Percentiles rank a stretch among this genome's conserved stretches.
These are phyloP conservation scores for Rambutsinella grinnellia DNA, from an alignment of 2,888 invertebrate species.

Conservation along the genomic window DNA sequence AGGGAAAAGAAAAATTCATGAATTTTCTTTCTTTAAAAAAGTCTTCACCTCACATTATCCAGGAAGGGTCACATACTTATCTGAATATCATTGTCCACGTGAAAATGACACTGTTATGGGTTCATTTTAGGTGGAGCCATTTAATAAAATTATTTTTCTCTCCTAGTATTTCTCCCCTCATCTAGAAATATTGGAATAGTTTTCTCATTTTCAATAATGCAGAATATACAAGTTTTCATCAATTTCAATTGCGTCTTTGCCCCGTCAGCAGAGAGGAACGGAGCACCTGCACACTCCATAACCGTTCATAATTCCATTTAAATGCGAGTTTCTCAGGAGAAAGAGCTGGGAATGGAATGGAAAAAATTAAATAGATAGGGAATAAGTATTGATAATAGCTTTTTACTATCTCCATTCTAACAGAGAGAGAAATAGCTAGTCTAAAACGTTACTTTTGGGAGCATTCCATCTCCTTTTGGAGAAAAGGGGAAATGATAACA, in stretches of 20 bases:
- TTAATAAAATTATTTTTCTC: background rate
- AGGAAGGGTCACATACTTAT: no score
- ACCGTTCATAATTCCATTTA: background rate
- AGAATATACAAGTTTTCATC: background rate
- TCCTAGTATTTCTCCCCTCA: background rate
- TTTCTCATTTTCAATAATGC: background rate
- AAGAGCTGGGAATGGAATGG: background rate
- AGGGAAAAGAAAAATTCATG: background rate
- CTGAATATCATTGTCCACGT: background rate
- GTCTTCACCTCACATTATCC: no score
- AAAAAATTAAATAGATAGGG: background rate
- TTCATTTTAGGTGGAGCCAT: background rate
- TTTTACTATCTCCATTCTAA: background rate
- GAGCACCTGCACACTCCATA: background rate
- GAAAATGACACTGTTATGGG: background rate
- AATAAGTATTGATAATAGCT: background rate
- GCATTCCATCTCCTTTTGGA: background rate
- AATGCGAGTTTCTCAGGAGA: background rate
- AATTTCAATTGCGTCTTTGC: background rate
- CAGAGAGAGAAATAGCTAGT: background rate
- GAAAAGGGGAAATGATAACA: constrained; percentile 1
- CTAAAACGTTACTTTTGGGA: constrained; percentile 28
- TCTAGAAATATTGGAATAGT: background rate
- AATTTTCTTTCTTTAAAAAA: background rate
- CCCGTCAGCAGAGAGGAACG: background rate